A percentile compares a stretch with the other conserved stretches of the same genome.
Conservation (phyloP, 2,888 invertebrate genomes). For the Stegana nigrithorax region DNA sequence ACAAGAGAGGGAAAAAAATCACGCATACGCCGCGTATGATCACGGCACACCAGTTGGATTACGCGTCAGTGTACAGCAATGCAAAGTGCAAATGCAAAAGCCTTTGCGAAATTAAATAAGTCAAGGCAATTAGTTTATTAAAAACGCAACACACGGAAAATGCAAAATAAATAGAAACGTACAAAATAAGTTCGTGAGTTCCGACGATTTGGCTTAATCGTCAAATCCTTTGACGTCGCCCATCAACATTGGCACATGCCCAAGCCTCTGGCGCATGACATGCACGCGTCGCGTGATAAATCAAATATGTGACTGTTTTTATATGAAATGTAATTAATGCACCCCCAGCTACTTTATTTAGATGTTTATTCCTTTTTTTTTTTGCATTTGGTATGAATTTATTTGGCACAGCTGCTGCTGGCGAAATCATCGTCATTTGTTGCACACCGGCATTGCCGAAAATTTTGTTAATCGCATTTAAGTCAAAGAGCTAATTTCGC, state of each 20-base stretch:
- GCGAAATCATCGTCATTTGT: not conserved
- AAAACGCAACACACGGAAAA: slow-evolving; percentile 13
- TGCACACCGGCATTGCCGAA: slow-evolving; percentile 2
- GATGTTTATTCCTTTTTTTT: too few species aligned
- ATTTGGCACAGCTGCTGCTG: not conserved
- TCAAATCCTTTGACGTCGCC: too few species aligned
- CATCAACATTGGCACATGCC: too few species aligned
- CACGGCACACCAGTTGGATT: too few species aligned
- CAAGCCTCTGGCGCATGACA: too few species aligned
- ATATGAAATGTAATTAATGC: not conserved
- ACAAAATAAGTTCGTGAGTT: too few species aligned
- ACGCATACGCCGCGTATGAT: slow-evolving; percentile 43
- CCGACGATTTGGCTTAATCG: too few species aligned
- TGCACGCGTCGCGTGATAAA: too few species aligned
- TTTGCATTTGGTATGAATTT: too few species aligned
- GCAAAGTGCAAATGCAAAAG: not conserved
- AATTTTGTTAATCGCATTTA: slow-evolving; percentile 9
- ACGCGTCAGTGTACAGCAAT: too few species aligned
- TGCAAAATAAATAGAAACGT: not conserved
- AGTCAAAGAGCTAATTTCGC: too few species aligned
- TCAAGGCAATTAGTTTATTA: slow-evolving; percentile 3
- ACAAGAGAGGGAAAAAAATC: slow-evolving; percentile 16
- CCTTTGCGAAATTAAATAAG: not conserved
- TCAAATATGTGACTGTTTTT: not conserved
- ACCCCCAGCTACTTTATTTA: too few species aligned